Conservation (phyloP, 2,797 vertebrate species). For the Lacerta bilineata region DNA sequence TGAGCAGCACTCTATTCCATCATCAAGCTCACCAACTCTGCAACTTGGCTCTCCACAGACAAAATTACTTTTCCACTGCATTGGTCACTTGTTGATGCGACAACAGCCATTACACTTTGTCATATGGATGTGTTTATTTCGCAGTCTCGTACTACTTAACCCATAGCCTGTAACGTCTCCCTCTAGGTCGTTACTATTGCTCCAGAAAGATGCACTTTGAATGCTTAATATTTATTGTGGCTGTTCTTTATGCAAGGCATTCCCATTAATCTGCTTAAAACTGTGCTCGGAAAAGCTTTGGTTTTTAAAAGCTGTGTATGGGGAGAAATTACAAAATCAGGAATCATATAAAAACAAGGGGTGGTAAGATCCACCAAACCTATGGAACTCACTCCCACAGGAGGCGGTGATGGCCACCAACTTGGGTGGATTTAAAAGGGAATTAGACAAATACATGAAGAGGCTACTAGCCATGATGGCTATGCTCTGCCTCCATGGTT, state of each 20-base stretch:
- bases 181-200: not conserved
- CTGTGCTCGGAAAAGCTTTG: not conserved
- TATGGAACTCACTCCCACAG: too few species aligned
- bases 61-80: constrained; percentile 8
- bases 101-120: not conserved
- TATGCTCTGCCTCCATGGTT: too few species aligned
- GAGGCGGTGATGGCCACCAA: too few species aligned
- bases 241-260: constrained; percentile 9
- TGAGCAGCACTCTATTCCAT: not conserved
- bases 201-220: not conserved
- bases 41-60: not conserved
- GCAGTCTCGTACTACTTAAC: constrained; percentile 4
- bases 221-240: not conserved
- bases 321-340: not conserved
- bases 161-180: not conserved
- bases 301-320: not conserved
- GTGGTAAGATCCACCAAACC: not conserved
- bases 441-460: too few species aligned
- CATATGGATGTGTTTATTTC: not conserved
- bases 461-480: too few species aligned
- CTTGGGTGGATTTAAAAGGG: too few species aligned
- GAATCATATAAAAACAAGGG: not conserved
- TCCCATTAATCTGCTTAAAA: not conserved
- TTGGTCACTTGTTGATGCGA: constrained; percentile 30
- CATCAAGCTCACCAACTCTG: constrained; percentile 15